Conservation (phyloP, 2,797 vertebrate species). For the Cygnus olor region DNA sequence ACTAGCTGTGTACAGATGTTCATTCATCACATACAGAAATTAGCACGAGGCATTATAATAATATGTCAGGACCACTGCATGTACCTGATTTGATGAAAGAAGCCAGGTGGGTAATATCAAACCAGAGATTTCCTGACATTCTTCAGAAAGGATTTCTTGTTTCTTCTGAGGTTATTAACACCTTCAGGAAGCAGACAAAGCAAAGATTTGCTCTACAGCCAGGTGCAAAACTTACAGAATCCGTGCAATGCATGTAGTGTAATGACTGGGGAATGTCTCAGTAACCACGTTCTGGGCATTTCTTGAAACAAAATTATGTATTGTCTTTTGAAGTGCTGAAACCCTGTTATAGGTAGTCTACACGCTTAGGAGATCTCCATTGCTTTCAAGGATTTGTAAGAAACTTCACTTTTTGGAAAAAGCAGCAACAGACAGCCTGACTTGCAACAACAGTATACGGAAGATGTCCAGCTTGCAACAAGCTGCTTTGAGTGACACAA, state of each 20-base stretch:
- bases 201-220: conserved; percentile 18
- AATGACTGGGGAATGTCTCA: not conserved
- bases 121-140: conserved; percentile 31
- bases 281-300: not conserved
- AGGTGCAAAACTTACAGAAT: conserved; percentile 21
- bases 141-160: conserved; percentile 19
- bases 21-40: conserved; percentile 12
- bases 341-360: conserved; percentile 4
- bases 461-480: conserved; percentile 1
- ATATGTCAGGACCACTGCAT: not conserved
- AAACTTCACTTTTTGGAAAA: not conserved
- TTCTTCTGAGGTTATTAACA: conserved; percentile 9
- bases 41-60: not conserved
- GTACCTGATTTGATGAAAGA: not conserved
- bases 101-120: conserved; percentile 7
- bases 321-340: not conserved
- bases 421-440: conserved; percentile 20
- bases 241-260: not conserved
- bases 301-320: not conserved
- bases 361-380: not conserved
- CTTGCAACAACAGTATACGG: not conserved
- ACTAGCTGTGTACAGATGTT: not conserved
- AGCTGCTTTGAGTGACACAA: not conserved
- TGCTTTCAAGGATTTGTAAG: not conserved
- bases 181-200: conserved; percentile 35